Base-by-base conservation (phyloP, 2,888 invertebrate species). In the Ectemnius lituratus region DNA sequence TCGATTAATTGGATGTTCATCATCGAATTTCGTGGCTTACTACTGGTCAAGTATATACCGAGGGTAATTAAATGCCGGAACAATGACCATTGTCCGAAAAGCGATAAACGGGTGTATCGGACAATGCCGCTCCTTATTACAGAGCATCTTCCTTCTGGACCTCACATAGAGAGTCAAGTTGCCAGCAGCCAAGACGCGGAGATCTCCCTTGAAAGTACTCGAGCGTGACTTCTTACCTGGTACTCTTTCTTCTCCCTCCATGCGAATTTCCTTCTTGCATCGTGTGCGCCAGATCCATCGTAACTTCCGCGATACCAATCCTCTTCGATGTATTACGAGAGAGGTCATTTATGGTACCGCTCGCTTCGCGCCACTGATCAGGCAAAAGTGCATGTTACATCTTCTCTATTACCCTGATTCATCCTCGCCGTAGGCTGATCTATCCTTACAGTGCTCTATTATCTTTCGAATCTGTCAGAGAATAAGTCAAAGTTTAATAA, bases 61-160 rank as follows among this genome's bases (percentile, higher is more conserved):
- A 11, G 45, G 67, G 66, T 81, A 81, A 81, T 81, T 81, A 81
- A 81, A 71, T 66, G 71, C 57, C 52, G 59, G 58, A 78, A 81
- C 80, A 81, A 81, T 80, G 81, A 79, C 81, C 76, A 81, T 81
- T 81, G 81, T 81, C 81, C 78, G 66, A 80, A 76, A 78, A 47
- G 65, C 66, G 78, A 80, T 78, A 80, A 75, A 76, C 78, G 16
- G 18, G 23, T 47, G 56, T 72, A 65, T 75, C 69, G 57, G 64
- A 81, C 71, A 81, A 78, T 79, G 74, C 76, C 70, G 66, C 65
- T 58, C 64, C 70, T 81, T 81, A 67, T 81, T 74, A 79, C 71
- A 77, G 75, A 16, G 63, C 65, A 75, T 78, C 74, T 67, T 71
- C 65, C 66, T 74, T 57, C 58, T 56, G 72, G 72, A 78, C 78